A percentile compares a stretch with the other conserved stretches of the same genome.
These are phyloP conservation scores for Antitype chi DNA, from an alignment of 2,888 invertebrate genomes.

Conservation along the genomic window DNA sequence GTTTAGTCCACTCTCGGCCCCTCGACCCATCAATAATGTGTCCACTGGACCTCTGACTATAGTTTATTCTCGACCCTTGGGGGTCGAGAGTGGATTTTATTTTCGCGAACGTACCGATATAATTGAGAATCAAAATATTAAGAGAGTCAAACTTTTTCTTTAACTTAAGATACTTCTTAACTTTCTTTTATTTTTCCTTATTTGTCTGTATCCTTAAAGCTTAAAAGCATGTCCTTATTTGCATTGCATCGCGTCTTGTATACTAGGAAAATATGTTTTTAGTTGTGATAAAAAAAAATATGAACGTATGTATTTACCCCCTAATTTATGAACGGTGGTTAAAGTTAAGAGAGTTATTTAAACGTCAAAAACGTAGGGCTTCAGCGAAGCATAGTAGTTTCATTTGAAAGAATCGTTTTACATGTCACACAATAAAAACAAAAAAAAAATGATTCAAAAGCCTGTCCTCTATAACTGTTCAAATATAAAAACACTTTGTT, in stretches of 20 bases:
- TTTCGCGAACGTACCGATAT: too few relatives aligned
- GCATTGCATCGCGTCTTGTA: slow-evolving; percentile 8
- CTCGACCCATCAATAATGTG: too few relatives aligned
- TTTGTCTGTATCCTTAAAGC: slow-evolving; percentile 26
- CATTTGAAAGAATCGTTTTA: background rate
- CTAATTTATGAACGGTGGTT: too few relatives aligned
- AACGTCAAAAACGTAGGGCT: too few relatives aligned
- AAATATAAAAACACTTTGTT: background rate
- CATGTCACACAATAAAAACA: background rate
- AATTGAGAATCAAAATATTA: slow-evolving; percentile 19
- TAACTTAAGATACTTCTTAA: background rate
- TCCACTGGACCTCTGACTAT: too few relatives aligned
- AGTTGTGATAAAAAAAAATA: background rate
- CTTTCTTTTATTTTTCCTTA: slow-evolving; percentile 26
- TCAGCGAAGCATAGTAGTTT: background rate
- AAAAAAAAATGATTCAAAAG: background rate
- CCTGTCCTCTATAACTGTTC: background rate
- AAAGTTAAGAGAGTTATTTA: too few relatives aligned
- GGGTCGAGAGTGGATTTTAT: too few relatives aligned
- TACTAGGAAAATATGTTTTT: background rate
- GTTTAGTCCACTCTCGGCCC: too few relatives aligned
- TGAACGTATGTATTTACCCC: too few relatives aligned
- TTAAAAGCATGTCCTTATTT: slow-evolving; percentile 35
- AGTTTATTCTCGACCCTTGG: too few relatives aligned
- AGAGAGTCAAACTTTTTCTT: background rate